A percentile compares a stretch with the other conserved stretches of the same genome.
Evolutionary conservation across 2,888 invertebrate genomes (phyloP).

Genomic region (Dascillus cervinus): DNA sequence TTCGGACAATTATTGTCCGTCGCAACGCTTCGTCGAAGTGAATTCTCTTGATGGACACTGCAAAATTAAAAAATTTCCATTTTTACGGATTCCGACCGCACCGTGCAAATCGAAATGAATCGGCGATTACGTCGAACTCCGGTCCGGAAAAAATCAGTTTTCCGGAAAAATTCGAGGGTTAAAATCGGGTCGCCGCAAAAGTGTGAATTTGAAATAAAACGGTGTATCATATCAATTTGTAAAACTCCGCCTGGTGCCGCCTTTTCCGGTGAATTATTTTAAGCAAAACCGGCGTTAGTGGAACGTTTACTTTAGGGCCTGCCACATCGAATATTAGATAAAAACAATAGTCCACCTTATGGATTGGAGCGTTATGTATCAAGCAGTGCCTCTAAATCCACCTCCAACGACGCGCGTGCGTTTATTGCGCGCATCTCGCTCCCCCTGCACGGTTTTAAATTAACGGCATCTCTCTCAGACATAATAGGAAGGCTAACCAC

Average conservation of each 20-base stretch:
- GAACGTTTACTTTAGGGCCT: slow-evolving; percentile 18
- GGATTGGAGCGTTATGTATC: slow-evolving; percentile 31
- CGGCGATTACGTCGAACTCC: too few species aligned
- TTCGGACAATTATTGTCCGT: too few species aligned
- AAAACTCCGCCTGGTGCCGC: slow-evolving; percentile 24
- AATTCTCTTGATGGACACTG: too few species aligned
- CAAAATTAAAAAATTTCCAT: too few species aligned
- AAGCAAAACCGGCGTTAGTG: slow-evolving; percentile 19
- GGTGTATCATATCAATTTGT: too few species aligned
- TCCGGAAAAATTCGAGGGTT: slow-evolving; percentile 1
- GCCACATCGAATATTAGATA: too few species aligned
- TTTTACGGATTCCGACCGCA: too few species aligned
- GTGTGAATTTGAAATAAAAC: slow-evolving; percentile 24
- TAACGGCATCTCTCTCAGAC: slow-evolving; percentile 17
- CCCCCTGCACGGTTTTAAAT: slow-evolving; percentile 2
- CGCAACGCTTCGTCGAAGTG: too few species aligned
- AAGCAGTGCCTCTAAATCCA: slow-evolving; percentile 27
- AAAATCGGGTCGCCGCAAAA: slow-evolving; percentile 3
- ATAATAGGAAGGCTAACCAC: slow-evolving; percentile 32
- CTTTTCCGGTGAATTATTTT: slow-evolving; percentile 23
- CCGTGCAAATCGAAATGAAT: slow-evolving; percentile 8
- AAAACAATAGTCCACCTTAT: slow-evolving; percentile 35
- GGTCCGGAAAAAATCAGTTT: too few species aligned
- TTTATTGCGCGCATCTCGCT: slow-evolving; percentile 18
- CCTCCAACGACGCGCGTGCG: slow-evolving; percentile 31